Conservation (phyloP, 2,113 vertebrate species). For the Hylia prasina region DNA sequence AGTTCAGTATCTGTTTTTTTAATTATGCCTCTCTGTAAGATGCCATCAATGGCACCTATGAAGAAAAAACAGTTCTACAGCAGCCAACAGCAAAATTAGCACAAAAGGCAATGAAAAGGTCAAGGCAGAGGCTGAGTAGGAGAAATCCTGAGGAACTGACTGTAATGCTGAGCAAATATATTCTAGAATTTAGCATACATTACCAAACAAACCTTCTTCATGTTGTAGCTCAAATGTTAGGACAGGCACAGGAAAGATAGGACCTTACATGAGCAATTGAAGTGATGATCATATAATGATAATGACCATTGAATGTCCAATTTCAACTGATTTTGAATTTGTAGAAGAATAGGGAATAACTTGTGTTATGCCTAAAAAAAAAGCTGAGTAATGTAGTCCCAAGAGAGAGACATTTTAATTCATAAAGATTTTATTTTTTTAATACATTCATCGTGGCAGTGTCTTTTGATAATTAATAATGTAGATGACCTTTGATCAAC, state of each 20-base stretch:
- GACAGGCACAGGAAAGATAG: background rate
- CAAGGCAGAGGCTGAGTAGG: background rate
- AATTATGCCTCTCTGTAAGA: constrained; percentile 29
- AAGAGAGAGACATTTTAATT: background rate
- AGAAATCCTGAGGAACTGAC: constrained; percentile 11
- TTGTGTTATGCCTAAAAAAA: background rate
- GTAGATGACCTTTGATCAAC: background rate
- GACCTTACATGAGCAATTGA: background rate
- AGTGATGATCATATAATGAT: background rate
- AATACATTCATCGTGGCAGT: background rate
- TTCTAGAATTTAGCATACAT: constrained; percentile 22
- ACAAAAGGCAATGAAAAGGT: constrained; percentile 18
- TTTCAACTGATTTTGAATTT: constrained; percentile 14
- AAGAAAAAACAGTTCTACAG: constrained; percentile 57
- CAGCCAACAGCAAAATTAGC: constrained; percentile 61
- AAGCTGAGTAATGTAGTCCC: background rate
- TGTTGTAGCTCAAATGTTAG: constrained; percentile 11
- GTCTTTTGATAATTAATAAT: constrained; percentile 27
- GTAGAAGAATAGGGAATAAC: background rate
- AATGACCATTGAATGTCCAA: background rate
- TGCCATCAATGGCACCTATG: constrained; percentile 48
- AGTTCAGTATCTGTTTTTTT: constrained; percentile 42
- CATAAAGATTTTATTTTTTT: background rate
- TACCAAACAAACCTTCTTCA: constrained; percentile 6
- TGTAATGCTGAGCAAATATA: constrained; percentile 20